Evolutionary conservation across 2,797 vertebrate species (phyloP).

Genomic region (Notolabrus celidotus): DNA sequence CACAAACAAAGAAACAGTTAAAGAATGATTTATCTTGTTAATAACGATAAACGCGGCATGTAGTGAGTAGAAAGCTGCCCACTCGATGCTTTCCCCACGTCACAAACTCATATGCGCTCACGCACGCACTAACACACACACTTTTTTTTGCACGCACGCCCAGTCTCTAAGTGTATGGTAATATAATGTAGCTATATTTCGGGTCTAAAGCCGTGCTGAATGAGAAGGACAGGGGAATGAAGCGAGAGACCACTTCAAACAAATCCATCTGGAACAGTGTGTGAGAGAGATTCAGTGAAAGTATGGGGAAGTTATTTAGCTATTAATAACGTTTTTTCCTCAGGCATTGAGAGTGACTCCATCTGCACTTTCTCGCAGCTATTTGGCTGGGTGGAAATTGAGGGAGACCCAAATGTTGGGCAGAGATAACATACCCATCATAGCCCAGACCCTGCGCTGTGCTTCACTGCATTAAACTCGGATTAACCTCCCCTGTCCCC

Average conservation of each 20-base stretch:
- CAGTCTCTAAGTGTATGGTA: slow-evolving; percentile 84
- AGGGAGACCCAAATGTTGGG: slow-evolving; percentile 98
- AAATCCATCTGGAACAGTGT: slow-evolving; percentile 94
- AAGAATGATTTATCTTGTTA: slow-evolving; percentile 72
- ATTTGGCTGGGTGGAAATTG: slow-evolving; percentile 98
- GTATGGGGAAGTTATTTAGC: slow-evolving; percentile 99
- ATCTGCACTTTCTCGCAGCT: slow-evolving; percentile 95
- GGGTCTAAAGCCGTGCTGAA: slow-evolving; percentile 91
- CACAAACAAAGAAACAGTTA: slow-evolving; percentile 80
- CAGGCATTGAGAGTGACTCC: slow-evolving; percentile 94
- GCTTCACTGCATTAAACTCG: slow-evolving; percentile 96
- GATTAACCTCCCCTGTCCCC: slow-evolving; percentile 95
- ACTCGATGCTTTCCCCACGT: slow-evolving; percentile 17
- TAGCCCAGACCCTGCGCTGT: slow-evolving; percentile 93
- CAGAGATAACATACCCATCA: slow-evolving; percentile 97
- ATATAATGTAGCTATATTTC: slow-evolving; percentile 93
- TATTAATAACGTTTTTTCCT: slow-evolving; percentile 99
- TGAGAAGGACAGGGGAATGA: slow-evolving; percentile 89
- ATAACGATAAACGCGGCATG: slow-evolving; percentile 78
- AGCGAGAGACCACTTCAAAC: slow-evolving; percentile 96
- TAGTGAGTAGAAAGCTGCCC: slow-evolving; percentile 38
- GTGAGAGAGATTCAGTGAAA: slow-evolving; percentile 96
- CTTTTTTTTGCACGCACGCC: slow-evolving; percentile 20
- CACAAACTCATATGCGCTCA: slow-evolving; percentile 27
- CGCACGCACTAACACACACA: slow-evolving; percentile 9